phyloP scores from a whole-genome alignment of 2,888 invertebrate genomes.

The Xylocampa areola region DNA sequence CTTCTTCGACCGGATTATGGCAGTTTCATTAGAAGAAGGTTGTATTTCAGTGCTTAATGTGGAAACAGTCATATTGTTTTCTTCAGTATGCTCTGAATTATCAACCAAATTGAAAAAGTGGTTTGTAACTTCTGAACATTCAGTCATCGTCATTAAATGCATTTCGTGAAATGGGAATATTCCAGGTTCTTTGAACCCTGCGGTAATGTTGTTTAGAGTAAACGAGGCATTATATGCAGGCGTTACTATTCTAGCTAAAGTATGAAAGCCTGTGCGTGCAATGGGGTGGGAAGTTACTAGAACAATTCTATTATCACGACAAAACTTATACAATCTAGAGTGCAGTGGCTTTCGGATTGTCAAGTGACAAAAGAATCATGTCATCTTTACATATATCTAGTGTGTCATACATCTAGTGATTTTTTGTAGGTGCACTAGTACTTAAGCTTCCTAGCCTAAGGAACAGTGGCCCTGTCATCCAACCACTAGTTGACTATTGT shows the following conservation, averaged over 20 bases:
- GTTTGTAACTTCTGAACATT: neutral
- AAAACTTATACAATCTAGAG: constrained; percentile 34
- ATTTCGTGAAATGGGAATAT: neutral
- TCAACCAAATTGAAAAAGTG: no score
- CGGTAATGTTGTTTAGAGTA: neutral
- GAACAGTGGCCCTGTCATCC: constrained; percentile 63
- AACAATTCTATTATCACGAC: constrained; percentile 26
- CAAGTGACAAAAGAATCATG: constrained; percentile 30
- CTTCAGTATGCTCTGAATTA: no score
- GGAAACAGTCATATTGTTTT: no score
- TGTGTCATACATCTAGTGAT: constrained; percentile 45
- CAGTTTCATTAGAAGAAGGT: no score
- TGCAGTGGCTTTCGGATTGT: constrained; percentile 44
- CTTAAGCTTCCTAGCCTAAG: no score
- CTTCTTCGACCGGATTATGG: no score
- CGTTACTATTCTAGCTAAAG: constrained; percentile 36
- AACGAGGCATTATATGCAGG: constrained; percentile 37
- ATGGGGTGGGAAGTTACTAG: constrained; percentile 38
- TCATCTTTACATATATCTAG: constrained; percentile 51
- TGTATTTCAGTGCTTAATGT: no score
- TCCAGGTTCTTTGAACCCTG: neutral
- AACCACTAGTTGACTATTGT: constrained; percentile 60
- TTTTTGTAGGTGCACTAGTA: constrained; percentile 45
- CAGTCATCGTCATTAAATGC: no score
- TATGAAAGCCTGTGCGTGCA: constrained; percentile 32